A percentile compares a stretch with the other conserved stretches of the same genome.
phyloP scores from a whole-genome alignment of 2,113 vertebrate genomes.

The Zosterops hypoxanthus region DNA sequence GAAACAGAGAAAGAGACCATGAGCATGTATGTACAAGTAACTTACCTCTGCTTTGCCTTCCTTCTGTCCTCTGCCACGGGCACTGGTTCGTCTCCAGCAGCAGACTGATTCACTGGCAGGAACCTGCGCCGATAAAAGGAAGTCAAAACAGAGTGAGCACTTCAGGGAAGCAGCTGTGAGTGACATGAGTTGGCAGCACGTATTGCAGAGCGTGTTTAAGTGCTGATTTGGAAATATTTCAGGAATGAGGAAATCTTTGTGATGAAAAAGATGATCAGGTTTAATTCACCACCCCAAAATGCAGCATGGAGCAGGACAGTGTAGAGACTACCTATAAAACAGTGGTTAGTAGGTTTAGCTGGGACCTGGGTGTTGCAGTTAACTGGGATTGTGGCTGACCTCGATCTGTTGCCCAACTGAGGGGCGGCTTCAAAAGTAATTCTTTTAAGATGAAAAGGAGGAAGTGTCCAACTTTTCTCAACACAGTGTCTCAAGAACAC shows the following conservation, averaged over 20 bases:
- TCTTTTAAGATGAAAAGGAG: neutral
- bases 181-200: slow-evolving; percentile 21
- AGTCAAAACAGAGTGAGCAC: slow-evolving; percentile 24
- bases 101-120: slow-evolving; percentile 49
- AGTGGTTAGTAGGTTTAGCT: neutral
- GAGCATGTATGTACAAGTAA: neutral
- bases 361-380: neutral
- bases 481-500: neutral
- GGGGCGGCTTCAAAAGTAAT: neutral
- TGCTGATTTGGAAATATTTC: neutral
- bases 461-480: neutral
- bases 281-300: neutral
- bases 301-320: neutral
- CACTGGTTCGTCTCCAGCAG: neutral
- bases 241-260: slow-evolving; percentile 13
- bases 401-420: neutral
- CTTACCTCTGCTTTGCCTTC: slow-evolving; percentile 18
- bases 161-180: neutral
- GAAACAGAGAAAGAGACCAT: neutral
- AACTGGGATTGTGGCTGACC: neutral
- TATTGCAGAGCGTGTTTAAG: neutral
- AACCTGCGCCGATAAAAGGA: slow-evolving; percentile 4
- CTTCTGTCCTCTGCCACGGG: neutral
- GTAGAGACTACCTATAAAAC: neutral
- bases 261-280: neutral